Evolutionary conservation across 2,113 vertebrate species (phyloP), one percentile per base, ranked within the genome.

Genomic region (Eclectus roratus): DNA sequence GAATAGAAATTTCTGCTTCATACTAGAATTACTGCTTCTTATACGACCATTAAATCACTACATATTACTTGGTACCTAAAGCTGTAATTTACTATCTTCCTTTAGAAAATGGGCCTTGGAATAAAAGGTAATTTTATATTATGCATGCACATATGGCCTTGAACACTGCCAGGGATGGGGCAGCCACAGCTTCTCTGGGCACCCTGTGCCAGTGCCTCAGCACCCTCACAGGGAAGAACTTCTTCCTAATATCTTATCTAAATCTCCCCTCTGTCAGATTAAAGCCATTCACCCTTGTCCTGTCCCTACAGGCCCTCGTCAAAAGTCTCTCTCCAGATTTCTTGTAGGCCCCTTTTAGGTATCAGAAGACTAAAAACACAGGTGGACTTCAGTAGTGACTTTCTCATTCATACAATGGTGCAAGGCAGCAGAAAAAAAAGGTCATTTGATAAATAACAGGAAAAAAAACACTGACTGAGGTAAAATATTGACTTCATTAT

Each of bases 131-230:
- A 35, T 80, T 63, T 80, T 29, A 52, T 10, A 46, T 20, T 6
- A 10, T 8, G 15, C 1, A 1, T 27, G 25, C 46, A 43, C 2
- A 24, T 3, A n/a, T 1, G 56, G 33, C n/a, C 56, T 35, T 35
- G 56, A 58, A 58, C 33, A 58, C 56, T 58, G 33, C 21, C 56
- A n/a, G 33, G n/a, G 33, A 58, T 58, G 56, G 33, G 56, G 33
- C 33, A 35, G 21, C 13, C 56, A 58, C 33, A 35, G 21, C 56
- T 35, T 58, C 56, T 35, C n/a, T 58, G 13, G 6, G 56, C 56
- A 58, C 33, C 56, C 1, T 58, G 13, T 35, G 56, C 56, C 21
- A 35, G 21, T 1, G 14, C 33, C 56, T 10, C 56, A 58, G 2
- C 33, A 58, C 33, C 56, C 33, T 58, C 13, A 58, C 13, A 58